phyloP scores from a whole-genome alignment of 1,140 invertebrate species.

The Whitmania pigra region DNA sequence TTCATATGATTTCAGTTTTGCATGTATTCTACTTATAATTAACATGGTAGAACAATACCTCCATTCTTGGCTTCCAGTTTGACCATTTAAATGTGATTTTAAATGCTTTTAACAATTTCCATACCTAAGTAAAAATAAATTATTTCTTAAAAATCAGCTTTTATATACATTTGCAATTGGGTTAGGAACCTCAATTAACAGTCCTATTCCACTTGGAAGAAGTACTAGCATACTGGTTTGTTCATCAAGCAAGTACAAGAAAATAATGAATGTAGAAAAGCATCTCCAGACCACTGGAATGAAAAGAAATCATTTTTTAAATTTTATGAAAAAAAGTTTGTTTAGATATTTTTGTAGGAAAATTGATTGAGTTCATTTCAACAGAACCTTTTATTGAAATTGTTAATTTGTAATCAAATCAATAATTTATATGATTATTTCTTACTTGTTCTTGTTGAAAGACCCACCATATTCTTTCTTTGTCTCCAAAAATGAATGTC shows the following conservation, averaged over 20 bases:
- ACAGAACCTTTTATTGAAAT: too few relatives aligned
- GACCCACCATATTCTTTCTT: conserved; percentile 67
- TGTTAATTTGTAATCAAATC: too few relatives aligned
- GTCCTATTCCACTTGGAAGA: conserved; percentile 69
- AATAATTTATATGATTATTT: too few relatives aligned
- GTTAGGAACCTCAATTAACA: conserved; percentile 59
- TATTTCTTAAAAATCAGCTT: background rate
- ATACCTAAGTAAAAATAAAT: conserved; percentile 51
- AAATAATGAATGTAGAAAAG: conserved; percentile 82
- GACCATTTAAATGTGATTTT: conserved; percentile 48
- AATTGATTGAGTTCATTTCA: too few relatives aligned
- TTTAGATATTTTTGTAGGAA: too few relatives aligned
- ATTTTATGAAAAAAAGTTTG: too few relatives aligned
- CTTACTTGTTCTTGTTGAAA: conserved; percentile 62
- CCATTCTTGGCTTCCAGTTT: conserved; percentile 31
- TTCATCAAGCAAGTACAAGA: conserved; percentile 83
- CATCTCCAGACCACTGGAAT: conserved; percentile 69
- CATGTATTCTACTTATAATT: too few relatives aligned
- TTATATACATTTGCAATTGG: background rate
- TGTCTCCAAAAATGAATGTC: conserved; percentile 87
- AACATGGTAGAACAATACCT: conserved; percentile 23
- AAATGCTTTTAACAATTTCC: conserved; percentile 85
- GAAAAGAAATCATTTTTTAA: background rate
- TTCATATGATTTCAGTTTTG: too few relatives aligned
- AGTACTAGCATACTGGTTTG: conserved; percentile 78